Percentiles rank a stretch among this genome's conserved stretches.
Evolutionary conservation across 1,140 invertebrate species (phyloP).

Genomic region (Ceratina australensis): DNA sequence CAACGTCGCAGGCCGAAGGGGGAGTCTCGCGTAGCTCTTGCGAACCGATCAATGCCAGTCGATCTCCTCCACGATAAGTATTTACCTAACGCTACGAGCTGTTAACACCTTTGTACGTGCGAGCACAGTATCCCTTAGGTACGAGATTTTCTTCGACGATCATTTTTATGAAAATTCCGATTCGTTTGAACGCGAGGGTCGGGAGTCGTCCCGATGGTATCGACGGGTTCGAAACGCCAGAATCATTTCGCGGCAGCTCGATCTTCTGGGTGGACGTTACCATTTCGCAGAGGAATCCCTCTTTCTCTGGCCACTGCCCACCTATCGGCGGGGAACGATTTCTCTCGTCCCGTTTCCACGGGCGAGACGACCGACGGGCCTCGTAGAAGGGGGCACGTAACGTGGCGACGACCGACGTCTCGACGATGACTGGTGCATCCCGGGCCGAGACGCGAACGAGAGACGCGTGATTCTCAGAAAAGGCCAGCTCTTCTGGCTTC

Average conservation of each 20-base stretch:
- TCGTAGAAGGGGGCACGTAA: slow-evolving; percentile 48
- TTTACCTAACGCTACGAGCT: slow-evolving; percentile 51
- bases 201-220: slow-evolving; percentile 52
- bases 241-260: slow-evolving; percentile 63
- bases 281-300: slow-evolving; percentile 32
- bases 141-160: slow-evolving; percentile 29
- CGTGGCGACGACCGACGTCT: slow-evolving; percentile 63
- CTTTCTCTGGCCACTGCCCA: neutral
- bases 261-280: slow-evolving; percentile 51
- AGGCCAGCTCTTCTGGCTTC: slow-evolving; percentile 29
- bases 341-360: slow-evolving; percentile 34
- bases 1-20: slow-evolving; percentile 56
- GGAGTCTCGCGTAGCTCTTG: slow-evolving; percentile 37
- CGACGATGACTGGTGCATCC: slow-evolving; percentile 67
- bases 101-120: slow-evolving; percentile 5
- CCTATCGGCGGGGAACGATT: slow-evolving; percentile 15
- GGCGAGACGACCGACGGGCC: slow-evolving; percentile 16
- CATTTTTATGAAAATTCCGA: slow-evolving; percentile 23
- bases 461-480: slow-evolving; percentile 66
- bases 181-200: slow-evolving; percentile 55
- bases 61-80: slow-evolving; percentile 56
- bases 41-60: slow-evolving; percentile 45
- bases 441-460: slow-evolving; percentile 44
- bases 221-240: slow-evolving; percentile 61
- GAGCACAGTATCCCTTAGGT: slow-evolving; percentile 49